Base-by-base conservation (phyloP, 2,888 invertebrate genomes). In the Alloscopus bannaensis region DNA sequence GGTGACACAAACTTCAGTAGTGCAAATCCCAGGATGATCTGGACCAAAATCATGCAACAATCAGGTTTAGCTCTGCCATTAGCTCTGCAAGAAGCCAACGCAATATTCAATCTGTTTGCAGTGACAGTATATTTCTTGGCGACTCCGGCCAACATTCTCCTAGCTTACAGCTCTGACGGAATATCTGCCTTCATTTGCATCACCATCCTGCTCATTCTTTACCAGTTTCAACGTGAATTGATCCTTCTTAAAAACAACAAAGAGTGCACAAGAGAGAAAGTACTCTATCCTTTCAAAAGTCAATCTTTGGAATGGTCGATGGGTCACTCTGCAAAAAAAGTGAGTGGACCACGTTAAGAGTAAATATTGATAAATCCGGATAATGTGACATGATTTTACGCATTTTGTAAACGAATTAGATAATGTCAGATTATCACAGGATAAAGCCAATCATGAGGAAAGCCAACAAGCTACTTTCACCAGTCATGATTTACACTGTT, bases 361-460 rank as follows among this genome's bases (percentile, higher is more conserved):
- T n/a, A n/a, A n/a, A n/a, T n/a, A n/a, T n/a, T n/a, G n/a, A n/a
- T n/a, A n/a, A n/a, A n/a, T n/a, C n/a, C n/a, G n/a, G n/a, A n/a
- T n/a, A n/a, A n/a, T n/a, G n/a, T n/a, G n/a, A n/a, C n/a, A n/a
- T n/a, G n/a, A n/a, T n/a, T n/a, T n/a, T n/a, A n/a, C n/a, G n/a
- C n/a, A n/a, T n/a, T n/a, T n/a, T n/a, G n/a, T n/a, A n/a, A n/a
- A n/a, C n/a, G n/a, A n/a, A n/a, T n/a, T n/a, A n/a, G n/a, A n/a
- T n/a, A n/a, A n/a, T n/a, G n/a, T n/a, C n/a, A n/a, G n/a, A n/a
- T n/a, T n/a, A n/a, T n/a, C n/a, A n/a, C n/a, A n/a, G n/a, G n/a
- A n/a, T 76, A 1, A 76, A 76, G 29, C 28, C 59, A 2, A 2
- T 69, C 8, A 28, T 76, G 22, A 13, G 52, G 57, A 60, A 26